Base-by-base conservation (phyloP, 2,888 invertebrate genomes). In the Pegoplata infirma region DNA sequence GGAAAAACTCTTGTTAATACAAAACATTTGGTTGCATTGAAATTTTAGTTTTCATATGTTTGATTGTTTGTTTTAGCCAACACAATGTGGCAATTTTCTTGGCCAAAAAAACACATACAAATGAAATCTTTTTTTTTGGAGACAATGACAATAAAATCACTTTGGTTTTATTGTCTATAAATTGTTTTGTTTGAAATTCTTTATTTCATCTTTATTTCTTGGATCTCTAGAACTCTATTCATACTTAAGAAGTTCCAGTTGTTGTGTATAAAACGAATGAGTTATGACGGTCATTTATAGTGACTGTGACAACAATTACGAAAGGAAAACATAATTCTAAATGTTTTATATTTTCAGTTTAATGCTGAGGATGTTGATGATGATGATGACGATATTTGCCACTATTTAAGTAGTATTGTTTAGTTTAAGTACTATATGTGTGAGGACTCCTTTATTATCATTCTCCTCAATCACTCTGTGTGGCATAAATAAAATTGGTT, bases 291-390 rank as follows among this genome's bases (percentile, higher is more conserved):
- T 72, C 79, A 75, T 79, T 79, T 75, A 79, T 67, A 75, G 75
- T 71, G 63, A 53, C 75, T 71, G 75, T 79, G 75, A 79, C 79
- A 75, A 79, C 79, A 79, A 79, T 79, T 79, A 79, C 79, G 56
- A 75, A 75, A 67, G 71, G 75, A 75, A 75, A 79, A 79, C 75
- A 79, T 67, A 75, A 69, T 69, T 75, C 56, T 63, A 68, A 67
- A 67, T 72, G 61, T 67, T 56, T 47, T 23, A n/a, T n/a, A 61
- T 49, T 61, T 19, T 32, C 5, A 12, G n/a, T n/a, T n/a, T n/a
- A n/a, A n/a, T n/a, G n/a, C n/a, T n/a, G n/a, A n/a, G n/a, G n/a
- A n/a, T n/a, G n/a, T 58, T 46, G 17, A 40, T 67, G 14, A 32
- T 68, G 56, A 17, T 59, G 46, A 44, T 17, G 21, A 32, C 71